Evolutionary conservation across 2,888 invertebrate species (phyloP), one percentile per base, ranked within the genome.

Genomic region (Labia minor): DNA sequence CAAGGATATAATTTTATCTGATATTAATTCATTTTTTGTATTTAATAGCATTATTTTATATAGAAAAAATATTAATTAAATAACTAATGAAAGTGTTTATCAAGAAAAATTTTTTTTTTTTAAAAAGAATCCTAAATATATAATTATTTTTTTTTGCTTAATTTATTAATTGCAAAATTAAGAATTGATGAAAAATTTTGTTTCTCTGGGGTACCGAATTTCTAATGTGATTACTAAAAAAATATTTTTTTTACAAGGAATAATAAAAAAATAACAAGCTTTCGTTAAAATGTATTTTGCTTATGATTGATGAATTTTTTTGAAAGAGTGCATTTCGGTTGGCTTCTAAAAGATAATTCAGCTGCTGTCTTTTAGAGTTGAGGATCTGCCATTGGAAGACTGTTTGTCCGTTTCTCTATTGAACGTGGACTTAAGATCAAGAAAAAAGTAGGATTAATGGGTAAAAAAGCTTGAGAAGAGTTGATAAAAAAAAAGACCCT

Each of bases 371-470:
- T 49, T 49, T 26, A n/a, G 4, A 26, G 26, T 26, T 49, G 49
- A 49, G 49, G 3, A 8, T 49, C n/a, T 49, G 49, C 49, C 49
- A 49, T 49, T 49, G 49, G 49, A 49, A 49, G 49, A 49, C 16
- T 49, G 49, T 49, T 49, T 49, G 49, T 49, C 49, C 49, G 49
- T 49, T 49, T 49, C 49, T 49, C 49, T 49, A 49, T 49, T 49
- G 49, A 49, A 49, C 49, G 49, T 49, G 49, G 4, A 49, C 49
- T 49, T 49, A 49, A 49, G 49, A n/a, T 49, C 49, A 49, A 11
- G 49, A 16, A 49, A 49, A 49, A 49, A 49, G 16, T 49, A 49
- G 49, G 49, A 49, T 49, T 49, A 16, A 49, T 49, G 49, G 49
- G 49, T 49, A 49, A n/a, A 49, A 14, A 16, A 49, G 16, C 49